Conservation (phyloP, 1,140 invertebrate species). For the Panulirus ornatus region DNA sequence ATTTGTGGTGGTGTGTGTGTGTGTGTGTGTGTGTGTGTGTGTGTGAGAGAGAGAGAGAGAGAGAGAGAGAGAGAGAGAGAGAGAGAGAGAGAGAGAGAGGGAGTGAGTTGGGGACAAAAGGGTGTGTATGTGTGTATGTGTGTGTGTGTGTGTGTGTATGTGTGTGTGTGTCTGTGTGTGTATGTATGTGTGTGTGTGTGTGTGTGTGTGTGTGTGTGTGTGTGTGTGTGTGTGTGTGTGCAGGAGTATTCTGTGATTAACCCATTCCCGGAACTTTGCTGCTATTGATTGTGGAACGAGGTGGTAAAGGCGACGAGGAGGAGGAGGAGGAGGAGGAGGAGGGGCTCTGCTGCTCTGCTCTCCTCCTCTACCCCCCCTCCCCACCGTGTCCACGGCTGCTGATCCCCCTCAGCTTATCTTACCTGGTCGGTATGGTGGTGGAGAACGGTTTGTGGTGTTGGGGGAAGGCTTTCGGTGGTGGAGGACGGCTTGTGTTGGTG, state of each 20-base stretch:
- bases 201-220: no score
- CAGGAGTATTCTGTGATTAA: conserved; percentile 55
- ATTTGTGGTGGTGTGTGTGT: not conserved
- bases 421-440: conserved; percentile 13
- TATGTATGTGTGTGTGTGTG: no score
- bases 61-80: conserved; percentile 24
- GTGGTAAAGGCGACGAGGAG: conserved; percentile 33
- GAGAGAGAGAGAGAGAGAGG: conserved; percentile 19
- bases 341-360: no score
- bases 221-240: no score
- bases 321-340: not conserved
- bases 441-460: not conserved
- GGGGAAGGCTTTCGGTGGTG: not conserved
- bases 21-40: no score
- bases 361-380: no score
- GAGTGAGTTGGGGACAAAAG: no score
- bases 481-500: not conserved
- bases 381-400: not conserved
- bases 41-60: conserved; percentile 23
- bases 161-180: no score
- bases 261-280: conserved; percentile 52
- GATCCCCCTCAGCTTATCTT: conserved; percentile 29
- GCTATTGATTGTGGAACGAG: conserved; percentile 61
- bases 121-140: no score
- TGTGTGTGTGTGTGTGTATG: no score